These are phyloP conservation scores for Ormia ochracea DNA, from an alignment of 2,888 invertebrate species.

Conservation along the genomic window DNA sequence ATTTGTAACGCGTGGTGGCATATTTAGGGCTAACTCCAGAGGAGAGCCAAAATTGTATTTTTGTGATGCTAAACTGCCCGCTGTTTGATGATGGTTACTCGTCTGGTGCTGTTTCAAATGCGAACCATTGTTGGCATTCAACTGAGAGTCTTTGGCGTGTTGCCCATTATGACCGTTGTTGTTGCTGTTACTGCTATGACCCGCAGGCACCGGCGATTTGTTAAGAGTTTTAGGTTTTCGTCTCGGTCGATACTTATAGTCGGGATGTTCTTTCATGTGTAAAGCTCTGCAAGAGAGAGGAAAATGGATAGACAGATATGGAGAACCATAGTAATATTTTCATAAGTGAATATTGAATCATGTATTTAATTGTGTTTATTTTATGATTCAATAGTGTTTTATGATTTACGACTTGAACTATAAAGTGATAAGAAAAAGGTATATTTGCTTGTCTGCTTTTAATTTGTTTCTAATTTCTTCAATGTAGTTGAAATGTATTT, in stretches of 20 bases:
- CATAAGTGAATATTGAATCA: not conserved
- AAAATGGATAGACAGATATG: not conserved
- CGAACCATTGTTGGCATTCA: conserved; percentile 61
- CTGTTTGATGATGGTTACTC: conserved; percentile 5
- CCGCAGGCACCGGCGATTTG: conserved; percentile 78
- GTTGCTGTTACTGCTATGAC: conserved; percentile 35
- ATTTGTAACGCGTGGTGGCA: conserved; percentile 71
- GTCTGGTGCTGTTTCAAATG: conserved; percentile 51
- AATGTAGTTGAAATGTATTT: conserved; percentile 3
- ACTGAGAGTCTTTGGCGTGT: conserved; percentile 62
- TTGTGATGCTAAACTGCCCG: conserved; percentile 59
- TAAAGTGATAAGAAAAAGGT: conserved; percentile 17
- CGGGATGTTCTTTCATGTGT: conserved; percentile 95
- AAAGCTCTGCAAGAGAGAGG: conserved; percentile 82
- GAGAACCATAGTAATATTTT: not conserved
- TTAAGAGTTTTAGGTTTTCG: conserved; percentile 90
- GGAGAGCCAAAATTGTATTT: conserved; percentile 76
- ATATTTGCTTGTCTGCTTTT: not conserved
- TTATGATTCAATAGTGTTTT: not conserved
- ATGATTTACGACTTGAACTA: not conserved
- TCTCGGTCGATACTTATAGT: conserved; percentile 93
- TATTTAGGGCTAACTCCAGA: conserved; percentile 73
- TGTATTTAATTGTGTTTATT: not conserved
- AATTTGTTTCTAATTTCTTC: not conserved
- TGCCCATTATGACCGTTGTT: conserved; percentile 39